These are phyloP conservation scores for Apteryx mantelli DNA, from an alignment of 2,113 vertebrate genomes.

Conservation along the genomic window DNA sequence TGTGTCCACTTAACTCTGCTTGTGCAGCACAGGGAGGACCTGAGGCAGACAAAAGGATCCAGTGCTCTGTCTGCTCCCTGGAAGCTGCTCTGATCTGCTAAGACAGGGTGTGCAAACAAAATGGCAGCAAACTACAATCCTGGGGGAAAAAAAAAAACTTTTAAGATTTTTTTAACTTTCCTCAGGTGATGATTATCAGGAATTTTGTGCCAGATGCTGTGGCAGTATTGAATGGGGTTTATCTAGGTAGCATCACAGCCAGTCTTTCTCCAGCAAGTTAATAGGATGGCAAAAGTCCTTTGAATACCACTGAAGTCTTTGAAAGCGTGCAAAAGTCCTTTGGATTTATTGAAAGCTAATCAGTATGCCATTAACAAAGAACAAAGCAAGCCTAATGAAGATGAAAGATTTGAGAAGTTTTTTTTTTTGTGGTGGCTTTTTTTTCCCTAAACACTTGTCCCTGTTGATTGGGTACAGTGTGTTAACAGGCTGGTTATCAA, in stretches of 20 bases:
- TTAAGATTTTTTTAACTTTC: neutral
- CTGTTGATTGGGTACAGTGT: slow-evolving; percentile 10
- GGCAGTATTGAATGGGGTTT: neutral
- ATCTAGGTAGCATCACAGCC: neutral
- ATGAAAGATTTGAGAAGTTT: slow-evolving; percentile 43
- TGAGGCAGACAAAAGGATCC: neutral
- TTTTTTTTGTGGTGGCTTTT: neutral
- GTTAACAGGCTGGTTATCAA: slow-evolving; percentile 14
- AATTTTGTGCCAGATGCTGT: neutral
- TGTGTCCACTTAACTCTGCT: neutral
- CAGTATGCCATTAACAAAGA: slow-evolving; percentile 42
- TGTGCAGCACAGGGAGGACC: accelerated
- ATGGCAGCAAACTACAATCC: neutral
- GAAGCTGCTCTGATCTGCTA: neutral
- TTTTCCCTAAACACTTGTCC: neutral
- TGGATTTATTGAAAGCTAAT: slow-evolving; percentile 35
- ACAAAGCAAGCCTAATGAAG: slow-evolving; percentile 51
- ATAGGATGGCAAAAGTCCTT: neutral
- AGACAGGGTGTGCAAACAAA: neutral
- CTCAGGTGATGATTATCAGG: neutral
- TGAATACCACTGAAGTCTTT: slow-evolving; percentile 9
- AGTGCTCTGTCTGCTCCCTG: neutral
- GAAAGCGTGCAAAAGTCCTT: slow-evolving; percentile 46
- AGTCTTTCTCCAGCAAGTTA: neutral
- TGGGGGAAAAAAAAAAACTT: neutral